Evolutionary conservation across 2,888 invertebrate genomes (phyloP).

Genomic region (Melanotus villosus): DNA sequence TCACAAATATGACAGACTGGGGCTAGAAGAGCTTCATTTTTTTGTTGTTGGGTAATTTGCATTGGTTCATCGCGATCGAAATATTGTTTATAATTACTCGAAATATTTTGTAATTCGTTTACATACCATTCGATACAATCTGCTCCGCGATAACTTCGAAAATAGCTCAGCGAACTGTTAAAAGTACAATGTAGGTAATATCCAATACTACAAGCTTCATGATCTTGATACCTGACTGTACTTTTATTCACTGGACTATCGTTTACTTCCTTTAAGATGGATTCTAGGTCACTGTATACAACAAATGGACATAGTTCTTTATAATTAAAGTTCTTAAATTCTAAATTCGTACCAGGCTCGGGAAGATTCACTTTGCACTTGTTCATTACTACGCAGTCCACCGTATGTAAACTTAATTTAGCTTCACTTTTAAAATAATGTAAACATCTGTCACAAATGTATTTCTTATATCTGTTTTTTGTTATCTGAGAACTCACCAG

Average conservation of each 20-base stretch:
- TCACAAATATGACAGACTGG: constrained; percentile 34
- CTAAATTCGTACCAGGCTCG: neutral
- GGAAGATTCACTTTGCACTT: constrained; percentile 2
- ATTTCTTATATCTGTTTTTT: constrained; percentile 17
- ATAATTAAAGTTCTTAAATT: constrained; percentile 30
- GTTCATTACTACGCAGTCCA: constrained; percentile 29
- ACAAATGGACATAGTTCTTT: constrained; percentile 35
- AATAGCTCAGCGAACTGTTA: neutral
- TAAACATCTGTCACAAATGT: constrained; percentile 40
- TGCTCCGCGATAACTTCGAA: neutral
- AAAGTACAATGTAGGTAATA: constrained; percentile 48
- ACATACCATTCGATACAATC: constrained; percentile 4
- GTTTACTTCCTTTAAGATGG: constrained; percentile 9
- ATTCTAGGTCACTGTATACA: constrained; percentile 44
- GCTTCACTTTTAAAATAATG: constrained; percentile 34
- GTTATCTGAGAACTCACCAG: constrained; percentile 3
- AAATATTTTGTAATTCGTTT: constrained; percentile 8
- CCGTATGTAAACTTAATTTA: constrained; percentile 26
- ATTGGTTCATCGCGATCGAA: neutral
- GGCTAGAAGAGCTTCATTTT: constrained; percentile 1
- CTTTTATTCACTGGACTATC: neutral
- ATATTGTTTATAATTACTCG: neutral
- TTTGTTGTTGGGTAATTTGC: neutral
- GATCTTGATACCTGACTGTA: constrained; percentile 37
- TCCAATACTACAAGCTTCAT: constrained; percentile 48